Percentiles rank a stretch among this genome's conserved stretches.
phyloP scores from a whole-genome alignment of 2,797 vertebrate genomes.

The Amazona ochrocephala region DNA sequence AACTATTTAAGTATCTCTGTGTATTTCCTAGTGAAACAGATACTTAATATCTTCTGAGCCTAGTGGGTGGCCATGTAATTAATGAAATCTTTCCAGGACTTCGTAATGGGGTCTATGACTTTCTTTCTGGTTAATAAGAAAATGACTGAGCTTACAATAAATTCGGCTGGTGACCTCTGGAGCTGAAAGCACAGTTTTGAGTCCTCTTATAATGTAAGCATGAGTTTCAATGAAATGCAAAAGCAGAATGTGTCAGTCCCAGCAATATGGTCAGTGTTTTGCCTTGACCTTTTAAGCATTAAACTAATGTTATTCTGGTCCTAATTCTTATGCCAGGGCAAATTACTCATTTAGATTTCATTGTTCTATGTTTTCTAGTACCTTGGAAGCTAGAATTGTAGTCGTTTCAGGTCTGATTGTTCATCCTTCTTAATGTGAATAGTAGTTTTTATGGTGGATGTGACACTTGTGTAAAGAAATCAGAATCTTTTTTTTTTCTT shows the following conservation, averaged over 20 bases:
- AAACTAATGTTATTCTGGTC: background rate
- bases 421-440: background rate
- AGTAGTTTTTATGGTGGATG: background rate
- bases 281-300: background rate
- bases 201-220: background rate
- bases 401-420: background rate
- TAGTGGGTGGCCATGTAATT: background rate
- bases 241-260: background rate
- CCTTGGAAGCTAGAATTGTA: background rate
- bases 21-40: background rate
- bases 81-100: background rate
- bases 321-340: background rate
- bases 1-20: background rate
- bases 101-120: background rate
- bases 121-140: constrained; percentile 36
- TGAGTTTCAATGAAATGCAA: background rate
- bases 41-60: background rate
- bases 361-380: background rate
- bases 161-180: background rate
- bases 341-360: background rate
- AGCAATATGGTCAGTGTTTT: background rate
- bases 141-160: background rate
- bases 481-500: background rate
- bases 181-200: background rate
- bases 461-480: background rate